A percentile compares a stretch with the other conserved stretches of the same genome.
phyloP scores from a whole-genome alignment of 2,113 vertebrate species.

The Tragelaphus buxtoni region DNA sequence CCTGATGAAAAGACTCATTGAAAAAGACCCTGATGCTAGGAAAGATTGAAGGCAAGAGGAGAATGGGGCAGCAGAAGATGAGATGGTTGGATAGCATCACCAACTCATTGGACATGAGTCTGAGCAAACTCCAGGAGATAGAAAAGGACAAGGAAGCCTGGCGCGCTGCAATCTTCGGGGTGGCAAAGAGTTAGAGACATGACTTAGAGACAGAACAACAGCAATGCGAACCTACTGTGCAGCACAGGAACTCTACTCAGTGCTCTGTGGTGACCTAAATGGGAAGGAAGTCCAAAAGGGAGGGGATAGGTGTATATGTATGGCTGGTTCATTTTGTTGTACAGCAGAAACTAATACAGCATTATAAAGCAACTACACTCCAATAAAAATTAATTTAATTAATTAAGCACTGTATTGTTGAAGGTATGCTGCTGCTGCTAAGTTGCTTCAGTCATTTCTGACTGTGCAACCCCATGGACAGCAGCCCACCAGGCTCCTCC shows the following conservation, averaged over 20 bases:
- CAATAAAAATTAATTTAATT: not conserved
- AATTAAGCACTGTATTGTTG: not conserved
- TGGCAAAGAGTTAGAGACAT: not conserved
- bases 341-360: not conserved
- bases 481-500: too few relatives aligned
- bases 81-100: not conserved
- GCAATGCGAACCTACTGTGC: not conserved
- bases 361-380: not conserved
- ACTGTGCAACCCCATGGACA: too few relatives aligned
- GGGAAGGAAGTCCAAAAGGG: not conserved
- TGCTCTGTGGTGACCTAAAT: not conserved
- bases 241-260: not conserved
- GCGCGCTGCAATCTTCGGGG: not conserved
- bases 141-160: not conserved
- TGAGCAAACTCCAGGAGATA: fast-evolving
- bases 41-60: not conserved
- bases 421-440: not conserved
- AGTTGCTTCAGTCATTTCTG: too few relatives aligned
- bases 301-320: not conserved
- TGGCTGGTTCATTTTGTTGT: not conserved
- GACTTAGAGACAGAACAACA: not conserved
- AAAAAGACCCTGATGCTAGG: not conserved
- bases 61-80: fast-evolving
- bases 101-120: not conserved
- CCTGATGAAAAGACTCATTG: not conserved